These are phyloP conservation scores for Thunnus maccoyii DNA, from an alignment of 2,113 vertebrate species.

Conservation along the genomic window DNA sequence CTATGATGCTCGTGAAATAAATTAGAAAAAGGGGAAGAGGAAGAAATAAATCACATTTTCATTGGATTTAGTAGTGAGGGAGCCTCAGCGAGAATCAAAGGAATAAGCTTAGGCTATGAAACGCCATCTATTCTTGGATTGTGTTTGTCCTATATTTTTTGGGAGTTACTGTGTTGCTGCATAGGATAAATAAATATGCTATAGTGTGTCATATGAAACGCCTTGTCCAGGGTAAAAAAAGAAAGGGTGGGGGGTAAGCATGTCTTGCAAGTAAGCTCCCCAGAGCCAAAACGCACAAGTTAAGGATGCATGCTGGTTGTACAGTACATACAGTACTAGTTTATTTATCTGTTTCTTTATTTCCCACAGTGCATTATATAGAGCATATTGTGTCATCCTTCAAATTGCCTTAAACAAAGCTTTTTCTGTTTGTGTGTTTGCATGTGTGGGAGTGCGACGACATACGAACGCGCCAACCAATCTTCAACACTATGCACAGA, in stretches of 20 bases:
- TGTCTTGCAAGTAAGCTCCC: constrained; percentile 6
- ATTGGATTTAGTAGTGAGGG: constrained; percentile 55
- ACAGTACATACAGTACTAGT: constrained; percentile 21
- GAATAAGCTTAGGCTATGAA: constrained; percentile 64
- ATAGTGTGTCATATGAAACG: constrained; percentile 48
- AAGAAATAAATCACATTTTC: constrained; percentile 65
- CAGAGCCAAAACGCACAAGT: constrained; percentile 13
- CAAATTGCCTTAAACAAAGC: constrained; percentile 69
- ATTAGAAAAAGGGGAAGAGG: constrained; percentile 54
- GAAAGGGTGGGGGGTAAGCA: constrained; percentile 24
- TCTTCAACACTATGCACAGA: constrained; percentile 70
- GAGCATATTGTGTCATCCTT: constrained; percentile 72
- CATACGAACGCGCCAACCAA: constrained; percentile 67
- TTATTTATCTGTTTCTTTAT: constrained; percentile 46
- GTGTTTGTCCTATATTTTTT: constrained; percentile 70
- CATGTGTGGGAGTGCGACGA: constrained; percentile 49
- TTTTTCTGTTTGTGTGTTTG: constrained; percentile 28
- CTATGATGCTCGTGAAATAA: constrained; percentile 59
- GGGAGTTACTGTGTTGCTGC: constrained; percentile 48
- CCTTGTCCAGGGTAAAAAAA: constrained; percentile 11
- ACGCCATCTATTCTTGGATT: constrained; percentile 71
- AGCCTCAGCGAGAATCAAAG: constrained; percentile 61
- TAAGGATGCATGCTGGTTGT: background rate
- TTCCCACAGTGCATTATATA: constrained; percentile 19
- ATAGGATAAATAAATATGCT: constrained; percentile 61